Evolutionary conservation across 2,113 vertebrate species (phyloP), one percentile per base, ranked within the genome.

Genomic region (Crotalus horridus): DNA sequence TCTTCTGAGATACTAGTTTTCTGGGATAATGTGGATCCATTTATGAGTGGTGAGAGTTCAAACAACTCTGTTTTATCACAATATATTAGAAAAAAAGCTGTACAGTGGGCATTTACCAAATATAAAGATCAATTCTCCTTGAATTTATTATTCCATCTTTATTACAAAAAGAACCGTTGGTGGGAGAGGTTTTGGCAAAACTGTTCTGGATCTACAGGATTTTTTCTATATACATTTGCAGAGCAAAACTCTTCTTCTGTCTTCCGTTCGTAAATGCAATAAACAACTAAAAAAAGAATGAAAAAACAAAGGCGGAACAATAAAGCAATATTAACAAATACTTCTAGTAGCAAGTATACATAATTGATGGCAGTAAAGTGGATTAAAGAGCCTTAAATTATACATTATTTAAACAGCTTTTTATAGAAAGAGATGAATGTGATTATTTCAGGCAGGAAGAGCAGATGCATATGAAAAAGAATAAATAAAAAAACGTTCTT

Each of bases 371-470:
- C 24, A 56, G 94, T 88, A 95, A 96, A 95, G 93, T 93, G 20
- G 21, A 91, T 1, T 69, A 94, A 94, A 94, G 64, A 93, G n/a
- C 59, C 46, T 96, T 85, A 92, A 90, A 91, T 51, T 24, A 96
- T 96, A 20, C 93, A 96, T 97, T 96, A 96, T 97, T 97, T 93
- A 97, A 92, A 0, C 55, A 94, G 88, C 94, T 94, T 94, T 96
- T 96, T 96, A 95, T 96, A 93, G 96, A 93, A 93, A 95, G 93
- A 91, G 93, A 94, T 89, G 91, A 94, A 96, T 96, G 95, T 91
- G 95, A 95, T 94, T 93, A 91, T 94, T 90, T 89, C n/a, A 89
- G 26, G 90, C 46, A 43, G 81, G 87, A 92, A 85, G 61, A 39
- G 24, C 87, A 90, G 56, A 91, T 54, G 69, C 89, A 81, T 53